Base-by-base conservation (phyloP, 2,888 invertebrate species). In the Xanthia icteritia region DNA sequence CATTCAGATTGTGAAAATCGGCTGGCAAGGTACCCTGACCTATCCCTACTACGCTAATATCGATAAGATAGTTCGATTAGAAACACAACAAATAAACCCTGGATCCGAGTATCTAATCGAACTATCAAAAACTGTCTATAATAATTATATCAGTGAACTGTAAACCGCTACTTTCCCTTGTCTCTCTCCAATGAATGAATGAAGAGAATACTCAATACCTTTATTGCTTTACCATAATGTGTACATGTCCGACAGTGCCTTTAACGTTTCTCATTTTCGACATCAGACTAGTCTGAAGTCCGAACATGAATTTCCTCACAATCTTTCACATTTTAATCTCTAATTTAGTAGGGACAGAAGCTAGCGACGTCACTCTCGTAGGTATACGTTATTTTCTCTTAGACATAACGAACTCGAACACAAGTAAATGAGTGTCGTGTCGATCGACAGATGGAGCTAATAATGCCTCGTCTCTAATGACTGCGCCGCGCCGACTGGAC, bases 391-490 rank as follows among this genome's bases (percentile, higher is more conserved):
- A 69, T 75, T 0, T n/a, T 39, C 77, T 79, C 51, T 72, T 36
- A 74, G 72, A 77, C 74, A 60, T 73, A 56, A 74, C 77, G 74
- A 65, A 81, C 65, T 74, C 70, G 69, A 64, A 63, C 72, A 69
- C 79, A 69, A 84, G 85, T 83, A 88, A 89, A 89, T 86, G 89
- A 86, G 80, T 79, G 83, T 71, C 91, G 91, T 91, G 91, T 90
- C 91, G 83, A 86, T 86, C 88, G 85, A 84, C 83, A 86, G 91
- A 91, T 90, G 90, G 87, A 89, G 89, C 86, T 89, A 92, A 92
- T 91, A 86, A 81, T 77, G 81, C 60, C 48, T 72, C 61, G 79
- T 71, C 77, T 80, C 81, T 81, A 88, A 89, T 87, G 86, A 87
- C 78, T 76, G 36, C 77, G 69, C 42, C 67, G 36, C 77, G 69